Base-by-base conservation (phyloP, 2,888 invertebrate genomes). In the Hanleya hanleyi region DNA sequence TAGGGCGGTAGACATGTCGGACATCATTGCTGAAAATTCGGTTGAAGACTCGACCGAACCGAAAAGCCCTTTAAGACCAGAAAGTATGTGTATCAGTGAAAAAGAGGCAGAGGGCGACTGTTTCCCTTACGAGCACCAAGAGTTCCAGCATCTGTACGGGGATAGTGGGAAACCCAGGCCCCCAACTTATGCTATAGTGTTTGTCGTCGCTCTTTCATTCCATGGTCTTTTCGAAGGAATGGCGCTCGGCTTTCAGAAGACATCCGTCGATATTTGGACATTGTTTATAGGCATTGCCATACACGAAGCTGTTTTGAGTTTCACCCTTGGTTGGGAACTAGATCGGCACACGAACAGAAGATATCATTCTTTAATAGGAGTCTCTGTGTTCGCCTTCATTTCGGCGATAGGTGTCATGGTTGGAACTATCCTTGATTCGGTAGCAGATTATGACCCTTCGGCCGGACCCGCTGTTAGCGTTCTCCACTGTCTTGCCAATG, bases 401-500 rank as follows among this genome's bases (percentile, higher is more conserved):
- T 22, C 57, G 22, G 22, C 57, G 29, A 15, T 26, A 4, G 57
- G 57, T 4, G 57, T 57, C 57, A 32, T 57, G 15, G 9, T 4
- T 22, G 57, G 57, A 29, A 57, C 57, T 1, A 12, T 29, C 15
- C 29, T 57, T 4, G 57, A 57, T 29, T 57, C 57, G 2, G 22
- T 15, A 15, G 26, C 32, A 12, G 15, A 29, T 29, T 29, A 57
- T 32, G 15, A 22, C 29, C 18, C 29, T 4, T 57, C 57, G 12
- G 1, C 26, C 32, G 29, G 22, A 15, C 12, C 57, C 4, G 29
- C 29, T 57, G 22, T 57, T 15, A 29, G 86, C 4, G 84, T 87
- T 51, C 76, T 87, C 51, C 87, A 87, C 77, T 85, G 84, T 67
- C 74, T 87, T 18, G 83, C 86, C 3, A 86, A 86, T 0, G 87